These are phyloP conservation scores for Myzus persicae DNA, from an alignment of 1,140 invertebrate genomes.

Conservation along the genomic window DNA sequence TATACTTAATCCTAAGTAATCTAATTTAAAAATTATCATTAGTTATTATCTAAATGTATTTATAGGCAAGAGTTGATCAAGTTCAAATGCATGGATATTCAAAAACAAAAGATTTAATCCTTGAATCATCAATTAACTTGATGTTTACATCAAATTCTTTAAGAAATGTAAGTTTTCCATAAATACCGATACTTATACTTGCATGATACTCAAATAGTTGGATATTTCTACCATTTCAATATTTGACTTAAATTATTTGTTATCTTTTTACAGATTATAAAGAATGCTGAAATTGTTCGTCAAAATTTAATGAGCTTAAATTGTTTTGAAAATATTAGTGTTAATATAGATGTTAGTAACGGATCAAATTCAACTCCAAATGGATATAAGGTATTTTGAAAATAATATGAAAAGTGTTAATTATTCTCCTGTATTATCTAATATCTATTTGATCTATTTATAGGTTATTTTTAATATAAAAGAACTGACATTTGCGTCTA, in stretches of 20 bases:
- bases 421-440: constrained; percentile 60
- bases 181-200: not conserved
- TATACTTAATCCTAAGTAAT: no score
- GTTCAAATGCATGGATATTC: constrained; percentile 25
- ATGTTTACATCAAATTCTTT: constrained; percentile 54
- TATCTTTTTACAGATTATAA: constrained; percentile 60
- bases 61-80: constrained; percentile 56
- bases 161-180: constrained; percentile 1
- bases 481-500: constrained; percentile 87
- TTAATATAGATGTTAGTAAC: constrained; percentile 84
- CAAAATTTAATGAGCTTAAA: constrained; percentile 78
- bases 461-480: constrained; percentile 81
- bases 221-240: not conserved
- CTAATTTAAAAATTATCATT: no score
- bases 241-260: not conserved
- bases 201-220: not conserved
- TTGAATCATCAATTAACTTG: constrained; percentile 45
- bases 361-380: constrained; percentile 72
- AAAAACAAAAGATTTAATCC: constrained; percentile 46
- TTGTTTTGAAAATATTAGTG: constrained; percentile 81
- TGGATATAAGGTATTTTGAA: constrained; percentile 87
- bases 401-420: constrained; percentile 73
- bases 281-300: constrained; percentile 68
- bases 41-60: not conserved
- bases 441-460: constrained; percentile 67